phyloP scores from a whole-genome alignment of 2,797 vertebrate species.

The Calcarius lapponicus region DNA sequence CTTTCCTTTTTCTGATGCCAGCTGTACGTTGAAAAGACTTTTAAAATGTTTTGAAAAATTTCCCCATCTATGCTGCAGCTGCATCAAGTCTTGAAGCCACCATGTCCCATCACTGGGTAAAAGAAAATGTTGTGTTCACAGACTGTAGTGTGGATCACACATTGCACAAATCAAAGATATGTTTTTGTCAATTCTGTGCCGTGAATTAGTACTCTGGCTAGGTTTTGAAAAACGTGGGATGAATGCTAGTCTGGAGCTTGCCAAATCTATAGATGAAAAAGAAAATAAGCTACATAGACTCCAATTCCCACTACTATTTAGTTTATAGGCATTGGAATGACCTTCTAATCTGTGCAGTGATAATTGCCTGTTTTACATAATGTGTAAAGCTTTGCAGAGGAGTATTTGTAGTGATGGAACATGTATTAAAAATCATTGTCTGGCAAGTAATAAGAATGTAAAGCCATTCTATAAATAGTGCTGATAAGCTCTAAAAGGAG shows the following conservation, averaged over 20 bases:
- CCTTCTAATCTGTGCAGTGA: conserved; percentile 48
- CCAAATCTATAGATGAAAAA: not conserved
- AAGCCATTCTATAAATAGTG: conserved; percentile 57
- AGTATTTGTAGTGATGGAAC: conserved; percentile 8
- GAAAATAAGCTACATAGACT: not conserved
- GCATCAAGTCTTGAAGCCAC: not conserved
- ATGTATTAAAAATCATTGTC: conserved; percentile 49
- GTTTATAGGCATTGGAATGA: conserved; percentile 11
- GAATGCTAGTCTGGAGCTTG: not conserved
- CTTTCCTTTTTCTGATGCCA: conserved; percentile 25
- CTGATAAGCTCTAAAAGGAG: not conserved
- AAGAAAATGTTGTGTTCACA: not conserved
- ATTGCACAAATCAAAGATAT: not conserved
- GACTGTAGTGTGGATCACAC: not conserved
- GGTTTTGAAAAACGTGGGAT: not conserved
- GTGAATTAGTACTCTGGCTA: not conserved
- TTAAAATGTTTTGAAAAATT: not conserved
- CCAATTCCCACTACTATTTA: not conserved
- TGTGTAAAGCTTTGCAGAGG: conserved; percentile 22
- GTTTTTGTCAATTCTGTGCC: not conserved
- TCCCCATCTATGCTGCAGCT: conserved; percentile 38
- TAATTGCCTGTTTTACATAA: conserved; percentile 62
- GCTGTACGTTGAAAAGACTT: conserved; percentile 52
- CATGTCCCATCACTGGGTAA: not conserved
- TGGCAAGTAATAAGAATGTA: conserved; percentile 47